Base-by-base conservation (phyloP, 2,888 invertebrate species). In the Sinotaia quadrata region DNA sequence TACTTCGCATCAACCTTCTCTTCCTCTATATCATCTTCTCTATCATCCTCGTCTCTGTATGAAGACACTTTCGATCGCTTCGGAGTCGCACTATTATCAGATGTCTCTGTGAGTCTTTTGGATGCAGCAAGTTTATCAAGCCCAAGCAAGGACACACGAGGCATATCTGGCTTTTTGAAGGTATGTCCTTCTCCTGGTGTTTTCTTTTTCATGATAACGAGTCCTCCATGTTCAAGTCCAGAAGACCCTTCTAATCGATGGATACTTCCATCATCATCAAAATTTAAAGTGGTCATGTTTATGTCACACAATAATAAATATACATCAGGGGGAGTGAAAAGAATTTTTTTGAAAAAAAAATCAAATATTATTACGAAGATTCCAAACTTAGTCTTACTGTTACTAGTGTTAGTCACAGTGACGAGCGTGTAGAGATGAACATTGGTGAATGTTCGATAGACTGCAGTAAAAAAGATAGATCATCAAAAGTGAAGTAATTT, bases 41-140 rank as follows among this genome's bases (percentile, higher is more conserved):
- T 78, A 60, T 82, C 78, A 18, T 78, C 77, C 51, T 81, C 81
- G 69, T 84, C 83, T 68, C 71, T 76, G 68, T 83, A 86, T 7
- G 85, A 85, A 1, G 74, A 71, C 5, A 84, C 80, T 72, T 77
- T 84, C 2, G 85, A 85, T 62, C 81, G 78, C 71, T 85, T 85
- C 24, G 75, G 77, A 27, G 74, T 75, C 12, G 18, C 21, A 24
- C 65, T 71, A 24, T 73, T 74, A 24, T 71, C 69, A 37, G 73
- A 75, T 21, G 71, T 65, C 41, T 76, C 75, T 29, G 68, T 67
- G 2, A 71, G 81, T 10, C 88, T 77, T 74, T 89, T 89, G 12
- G 80, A 82, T 4, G 84, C 86, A 10, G 89, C 89, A 15, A 90
- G 77, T 72, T 78, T 83, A 69, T 90, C 89, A 36, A 90, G 76